These are phyloP conservation scores for Biston betularia DNA, from an alignment of 2,888 invertebrate species.

Conservation along the genomic window DNA sequence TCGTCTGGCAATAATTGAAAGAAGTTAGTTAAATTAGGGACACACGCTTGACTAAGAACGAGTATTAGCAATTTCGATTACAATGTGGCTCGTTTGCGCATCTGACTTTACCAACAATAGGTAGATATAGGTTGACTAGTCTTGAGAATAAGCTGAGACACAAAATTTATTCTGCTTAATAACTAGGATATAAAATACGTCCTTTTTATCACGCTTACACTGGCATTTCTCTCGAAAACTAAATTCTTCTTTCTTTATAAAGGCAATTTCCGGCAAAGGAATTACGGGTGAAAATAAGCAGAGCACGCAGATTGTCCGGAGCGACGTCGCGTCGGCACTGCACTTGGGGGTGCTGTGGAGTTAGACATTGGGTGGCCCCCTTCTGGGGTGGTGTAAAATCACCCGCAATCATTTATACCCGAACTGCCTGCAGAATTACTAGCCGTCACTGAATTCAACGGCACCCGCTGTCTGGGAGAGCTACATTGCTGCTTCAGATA, in stretches of 20 bases:
- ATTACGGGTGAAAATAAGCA: conserved; percentile 85
- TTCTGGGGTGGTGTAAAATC: conserved; percentile 80
- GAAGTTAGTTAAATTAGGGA: no score
- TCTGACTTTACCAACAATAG: not conserved
- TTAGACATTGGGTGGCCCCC: conserved; percentile 64
- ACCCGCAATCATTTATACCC: conserved; percentile 86
- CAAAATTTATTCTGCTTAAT: conserved; percentile 41
- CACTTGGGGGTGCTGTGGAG: conserved; percentile 73
- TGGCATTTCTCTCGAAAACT: conserved; percentile 64
- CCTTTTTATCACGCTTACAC: conserved; percentile 59
- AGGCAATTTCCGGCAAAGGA: conserved; percentile 85
- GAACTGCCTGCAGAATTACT: conserved; percentile 85
- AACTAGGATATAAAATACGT: conserved; percentile 48
- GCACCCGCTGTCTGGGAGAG: conserved; percentile 52
- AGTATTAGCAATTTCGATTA: no score
- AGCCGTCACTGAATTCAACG: conserved; percentile 77
- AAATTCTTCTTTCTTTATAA: conserved; percentile 80
- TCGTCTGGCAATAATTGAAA: no score
- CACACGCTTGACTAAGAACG: no score
- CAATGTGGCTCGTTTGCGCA: not conserved
- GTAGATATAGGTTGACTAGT: not conserved
- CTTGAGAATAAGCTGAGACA: conserved; percentile 22
- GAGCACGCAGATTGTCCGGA: conserved; percentile 85
- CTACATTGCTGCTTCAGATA: conserved; percentile 49
- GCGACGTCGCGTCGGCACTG: conserved; percentile 82